Conservation (phyloP, 2,797 vertebrate species). For the Todus mexicanus region DNA sequence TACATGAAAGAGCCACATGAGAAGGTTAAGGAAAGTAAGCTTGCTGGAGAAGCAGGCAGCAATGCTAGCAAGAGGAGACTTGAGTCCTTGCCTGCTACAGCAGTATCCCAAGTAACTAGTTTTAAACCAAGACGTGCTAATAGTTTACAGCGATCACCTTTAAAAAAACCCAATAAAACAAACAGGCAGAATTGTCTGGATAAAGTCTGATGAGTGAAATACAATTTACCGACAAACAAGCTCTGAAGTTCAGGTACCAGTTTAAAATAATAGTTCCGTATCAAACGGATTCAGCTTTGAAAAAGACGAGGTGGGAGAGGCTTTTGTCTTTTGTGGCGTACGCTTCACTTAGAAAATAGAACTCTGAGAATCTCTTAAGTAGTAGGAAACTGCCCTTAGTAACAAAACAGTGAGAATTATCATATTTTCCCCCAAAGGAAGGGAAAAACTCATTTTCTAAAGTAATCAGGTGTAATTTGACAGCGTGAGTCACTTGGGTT, state of each 20-base stretch:
- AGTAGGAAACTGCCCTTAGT: not conserved
- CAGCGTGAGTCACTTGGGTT: slow-evolving; percentile 53
- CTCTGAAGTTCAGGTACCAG: not conserved
- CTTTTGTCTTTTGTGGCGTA: not conserved
- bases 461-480: slow-evolving; percentile 38
- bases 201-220: not conserved
- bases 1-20: not conserved
- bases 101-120: not conserved
- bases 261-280: not conserved
- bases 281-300: not conserved
- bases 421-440: slow-evolving; percentile 13
- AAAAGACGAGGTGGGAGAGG: not conserved
- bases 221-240: not conserved
- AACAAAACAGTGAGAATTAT: slow-evolving; percentile 22
- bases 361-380: not conserved
- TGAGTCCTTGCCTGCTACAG: not conserved
- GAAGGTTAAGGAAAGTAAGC: not conserved
- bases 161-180: not conserved
- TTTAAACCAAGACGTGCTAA: not conserved
- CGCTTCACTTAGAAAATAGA: not conserved
- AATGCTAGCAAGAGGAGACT: not conserved
- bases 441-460: not conserved
- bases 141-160: not conserved
- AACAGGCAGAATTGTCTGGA: not conserved
- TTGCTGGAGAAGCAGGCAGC: not conserved